Percentiles rank a stretch among this genome's conserved stretches.
Evolutionary conservation across 2,888 invertebrate genomes (phyloP).

Genomic region (Taphrorychus bicolor): DNA sequence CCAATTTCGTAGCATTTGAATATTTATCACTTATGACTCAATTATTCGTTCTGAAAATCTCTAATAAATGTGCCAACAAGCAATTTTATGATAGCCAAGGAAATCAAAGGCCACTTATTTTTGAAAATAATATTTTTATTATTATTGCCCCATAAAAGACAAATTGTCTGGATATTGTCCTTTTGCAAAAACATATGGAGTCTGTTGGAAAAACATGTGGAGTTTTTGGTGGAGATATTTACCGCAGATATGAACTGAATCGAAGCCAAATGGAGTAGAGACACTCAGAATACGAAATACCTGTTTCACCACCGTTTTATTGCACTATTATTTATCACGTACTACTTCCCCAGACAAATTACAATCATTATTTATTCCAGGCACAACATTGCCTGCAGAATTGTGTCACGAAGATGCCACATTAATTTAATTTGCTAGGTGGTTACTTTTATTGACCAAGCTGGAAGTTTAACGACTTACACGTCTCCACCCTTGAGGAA

Average conservation of each 20-base stretch:
- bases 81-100: no score
- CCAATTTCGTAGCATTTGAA: no score
- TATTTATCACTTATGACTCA: no score
- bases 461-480: neutral
- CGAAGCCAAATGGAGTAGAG: neutral
- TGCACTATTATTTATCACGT: constrained; percentile 18
- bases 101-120: no score
- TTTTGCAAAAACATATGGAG: no score
- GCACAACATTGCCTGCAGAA: constrained; percentile 2
- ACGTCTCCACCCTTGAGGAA: neutral
- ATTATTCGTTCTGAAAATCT: no score
- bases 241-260: constrained; percentile 1
- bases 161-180: neutral
- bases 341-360: constrained; percentile 11
- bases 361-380: constrained; percentile 10
- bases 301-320: constrained; percentile 15
- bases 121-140: no score
- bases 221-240: no score
- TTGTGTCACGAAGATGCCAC: constrained; percentile 8
- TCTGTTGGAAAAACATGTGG: no score
- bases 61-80: no score
- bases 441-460: constrained; percentile 7
- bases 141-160: neutral
- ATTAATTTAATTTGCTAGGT: constrained; percentile 4
- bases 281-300: constrained; percentile 10